Conservation (phyloP, 2,113 vertebrate genomes). For the Theropithecus gelada region DNA sequence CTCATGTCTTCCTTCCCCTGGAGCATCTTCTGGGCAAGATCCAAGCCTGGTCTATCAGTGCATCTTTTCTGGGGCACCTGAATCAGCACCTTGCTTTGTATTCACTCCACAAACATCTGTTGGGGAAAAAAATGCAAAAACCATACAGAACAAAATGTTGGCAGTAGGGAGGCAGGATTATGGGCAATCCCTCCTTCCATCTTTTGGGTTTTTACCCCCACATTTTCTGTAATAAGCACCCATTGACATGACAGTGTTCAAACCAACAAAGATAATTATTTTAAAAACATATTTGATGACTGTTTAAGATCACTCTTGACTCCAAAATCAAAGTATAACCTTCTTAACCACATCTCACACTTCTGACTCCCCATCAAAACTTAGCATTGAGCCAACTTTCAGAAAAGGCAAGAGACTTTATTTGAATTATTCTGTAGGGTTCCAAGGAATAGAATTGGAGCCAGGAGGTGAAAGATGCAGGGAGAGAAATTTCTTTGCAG, state of each 20-base stretch:
- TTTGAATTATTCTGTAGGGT: not conserved
- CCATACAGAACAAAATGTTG: not conserved
- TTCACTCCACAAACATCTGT: not conserved
- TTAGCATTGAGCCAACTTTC: not conserved
- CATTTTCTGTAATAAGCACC: slow-evolving; percentile 2
- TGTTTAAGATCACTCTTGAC: not conserved
- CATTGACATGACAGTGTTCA: not conserved
- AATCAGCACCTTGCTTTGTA: not conserved
- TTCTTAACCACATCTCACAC: not conserved
- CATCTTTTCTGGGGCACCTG: not conserved
- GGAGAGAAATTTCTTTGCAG: not conserved
- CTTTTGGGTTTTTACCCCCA: not conserved
- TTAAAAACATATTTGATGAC: not conserved
- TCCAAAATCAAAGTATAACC: not conserved
- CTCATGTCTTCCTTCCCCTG: not conserved
- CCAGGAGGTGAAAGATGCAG: not conserved
- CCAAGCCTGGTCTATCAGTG: not conserved
- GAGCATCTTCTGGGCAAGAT: not conserved
- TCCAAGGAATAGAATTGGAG: not conserved
- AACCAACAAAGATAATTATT: not conserved
- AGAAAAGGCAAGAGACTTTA: not conserved
- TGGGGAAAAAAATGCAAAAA: not conserved
- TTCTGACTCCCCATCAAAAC: not conserved
- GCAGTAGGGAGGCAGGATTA: not conserved
- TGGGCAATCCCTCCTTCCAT: not conserved